phyloP scores from a whole-genome alignment of 2,113 vertebrate species.

The Synchiropus splendidus region DNA sequence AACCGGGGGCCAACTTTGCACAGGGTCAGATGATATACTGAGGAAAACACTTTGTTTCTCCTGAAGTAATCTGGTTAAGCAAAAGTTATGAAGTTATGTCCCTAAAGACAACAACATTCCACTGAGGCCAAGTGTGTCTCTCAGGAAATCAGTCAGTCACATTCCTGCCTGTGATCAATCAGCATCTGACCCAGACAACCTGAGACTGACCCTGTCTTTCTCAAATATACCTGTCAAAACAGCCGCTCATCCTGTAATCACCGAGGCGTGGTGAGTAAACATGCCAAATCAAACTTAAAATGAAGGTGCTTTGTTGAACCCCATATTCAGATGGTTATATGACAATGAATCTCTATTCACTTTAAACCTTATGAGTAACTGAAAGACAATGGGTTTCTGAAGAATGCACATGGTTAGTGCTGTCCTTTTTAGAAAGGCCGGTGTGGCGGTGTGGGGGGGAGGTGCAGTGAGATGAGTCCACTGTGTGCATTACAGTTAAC shows the following conservation, averaged over 20 bases:
- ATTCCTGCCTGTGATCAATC: slow-evolving; percentile 67
- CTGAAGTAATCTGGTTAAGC: slow-evolving; percentile 34
- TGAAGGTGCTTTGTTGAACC: too few relatives aligned
- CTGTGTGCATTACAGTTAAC: too few relatives aligned
- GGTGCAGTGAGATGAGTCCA: too few relatives aligned
- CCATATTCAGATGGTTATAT: too few relatives aligned
- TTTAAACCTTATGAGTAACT: too few relatives aligned
- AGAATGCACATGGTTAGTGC: too few relatives aligned
- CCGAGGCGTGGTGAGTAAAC: slow-evolving; percentile 28
- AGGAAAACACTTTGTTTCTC: slow-evolving; percentile 3
- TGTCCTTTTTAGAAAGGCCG: too few relatives aligned
- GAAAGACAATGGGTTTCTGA: too few relatives aligned
- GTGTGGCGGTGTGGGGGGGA: too few relatives aligned
- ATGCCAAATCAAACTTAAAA: slow-evolving; percentile 1
- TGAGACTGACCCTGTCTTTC: slow-evolving; percentile 37
- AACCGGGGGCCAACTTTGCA: too few relatives aligned
- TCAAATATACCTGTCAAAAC: slow-evolving; percentile 47
- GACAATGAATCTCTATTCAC: too few relatives aligned
- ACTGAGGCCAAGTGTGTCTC: slow-evolving; percentile 45
- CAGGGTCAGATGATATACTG: too few relatives aligned
- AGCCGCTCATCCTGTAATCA: slow-evolving; percentile 11
- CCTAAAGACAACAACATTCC: slow-evolving; percentile 57
- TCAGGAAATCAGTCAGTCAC: slow-evolving; percentile 53
- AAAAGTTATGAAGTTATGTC: slow-evolving; percentile 29
- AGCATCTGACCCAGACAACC: slow-evolving; percentile 52